Percentiles rank a stretch among this genome's conserved stretches.
Evolutionary conservation across 2,113 vertebrate species (phyloP).

Genomic region (Brachypodius melanocephalos): DNA sequence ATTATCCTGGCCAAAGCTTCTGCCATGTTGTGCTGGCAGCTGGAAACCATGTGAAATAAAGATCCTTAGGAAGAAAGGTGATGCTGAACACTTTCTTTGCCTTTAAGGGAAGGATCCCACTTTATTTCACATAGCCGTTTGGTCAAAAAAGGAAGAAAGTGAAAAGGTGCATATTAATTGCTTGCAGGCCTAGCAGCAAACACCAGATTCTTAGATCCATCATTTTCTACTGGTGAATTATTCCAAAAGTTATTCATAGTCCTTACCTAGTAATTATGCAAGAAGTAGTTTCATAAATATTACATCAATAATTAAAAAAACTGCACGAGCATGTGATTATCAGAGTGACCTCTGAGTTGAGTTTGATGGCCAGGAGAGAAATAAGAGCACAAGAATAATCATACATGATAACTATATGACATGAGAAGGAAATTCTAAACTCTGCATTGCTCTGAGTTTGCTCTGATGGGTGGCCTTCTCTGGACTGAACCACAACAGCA

Average conservation of each 20-base stretch:
- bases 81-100: background rate
- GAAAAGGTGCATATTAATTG: background rate
- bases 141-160: background rate
- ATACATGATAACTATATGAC: background rate
- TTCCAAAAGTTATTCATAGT: background rate
- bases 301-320: conserved; percentile 3
- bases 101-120: background rate
- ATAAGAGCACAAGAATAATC: background rate
- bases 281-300: background rate
- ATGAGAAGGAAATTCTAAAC: background rate
- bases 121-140: background rate
- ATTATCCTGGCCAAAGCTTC: background rate
- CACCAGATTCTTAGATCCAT: background rate
- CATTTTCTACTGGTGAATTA: background rate
- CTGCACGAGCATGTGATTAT: background rate
- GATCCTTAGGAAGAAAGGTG: background rate
- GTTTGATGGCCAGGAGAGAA: background rate
- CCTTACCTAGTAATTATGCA: background rate
- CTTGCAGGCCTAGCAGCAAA: background rate
- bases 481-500: background rate
- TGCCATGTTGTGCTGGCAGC: background rate
- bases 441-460: rapidly evolving
- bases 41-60: background rate
- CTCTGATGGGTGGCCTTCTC: background rate
- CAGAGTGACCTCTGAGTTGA: background rate